Percentiles rank a stretch among this genome's conserved stretches.
These are phyloP conservation scores for Nebria salina DNA, from an alignment of 2,888 invertebrate genomes.

Conservation along the genomic window DNA sequence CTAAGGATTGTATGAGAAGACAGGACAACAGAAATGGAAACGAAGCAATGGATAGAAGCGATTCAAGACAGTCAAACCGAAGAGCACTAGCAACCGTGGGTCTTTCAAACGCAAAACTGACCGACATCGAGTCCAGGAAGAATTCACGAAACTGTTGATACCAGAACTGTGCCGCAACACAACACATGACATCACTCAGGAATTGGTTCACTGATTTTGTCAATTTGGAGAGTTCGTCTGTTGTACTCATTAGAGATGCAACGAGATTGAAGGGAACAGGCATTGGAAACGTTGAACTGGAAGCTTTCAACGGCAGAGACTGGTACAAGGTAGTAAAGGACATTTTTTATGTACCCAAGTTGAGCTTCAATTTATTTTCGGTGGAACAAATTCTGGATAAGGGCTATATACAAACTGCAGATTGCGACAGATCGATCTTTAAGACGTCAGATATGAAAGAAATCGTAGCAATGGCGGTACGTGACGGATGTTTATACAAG, in stretches of 20 bases:
- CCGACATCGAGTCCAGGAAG: slow-evolving; percentile 9
- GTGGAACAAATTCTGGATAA: too few relatives aligned
- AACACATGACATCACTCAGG: slow-evolving; percentile 52
- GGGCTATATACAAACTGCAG: too few relatives aligned
- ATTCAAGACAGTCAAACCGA: slow-evolving; percentile 4
- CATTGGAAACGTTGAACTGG: neutral
- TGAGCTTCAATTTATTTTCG: too few relatives aligned
- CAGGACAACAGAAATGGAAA: too few relatives aligned
- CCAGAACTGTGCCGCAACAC: slow-evolving; percentile 51
- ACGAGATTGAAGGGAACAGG: neutral
- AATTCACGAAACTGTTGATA: slow-evolving; percentile 15
- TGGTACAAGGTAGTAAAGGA: neutral
- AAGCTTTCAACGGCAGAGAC: neutral
- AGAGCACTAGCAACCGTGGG: slow-evolving; percentile 27
- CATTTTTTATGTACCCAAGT: too few relatives aligned
- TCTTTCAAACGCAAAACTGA: slow-evolving; percentile 22
- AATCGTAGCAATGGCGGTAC: too few relatives aligned
- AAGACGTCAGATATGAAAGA: too few relatives aligned
- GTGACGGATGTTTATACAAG: too few relatives aligned
- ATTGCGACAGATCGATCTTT: too few relatives aligned
- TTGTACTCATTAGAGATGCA: neutral
- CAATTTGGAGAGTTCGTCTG: too few relatives aligned
- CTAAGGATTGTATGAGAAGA: slow-evolving; percentile 48
- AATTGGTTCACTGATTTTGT: slow-evolving; percentile 48
- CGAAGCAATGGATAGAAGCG: too few relatives aligned